Evolutionary conservation across 2,797 vertebrate genomes (phyloP), one percentile per base, ranked within the genome.

Genomic region (Eulemur coronatus): DNA sequence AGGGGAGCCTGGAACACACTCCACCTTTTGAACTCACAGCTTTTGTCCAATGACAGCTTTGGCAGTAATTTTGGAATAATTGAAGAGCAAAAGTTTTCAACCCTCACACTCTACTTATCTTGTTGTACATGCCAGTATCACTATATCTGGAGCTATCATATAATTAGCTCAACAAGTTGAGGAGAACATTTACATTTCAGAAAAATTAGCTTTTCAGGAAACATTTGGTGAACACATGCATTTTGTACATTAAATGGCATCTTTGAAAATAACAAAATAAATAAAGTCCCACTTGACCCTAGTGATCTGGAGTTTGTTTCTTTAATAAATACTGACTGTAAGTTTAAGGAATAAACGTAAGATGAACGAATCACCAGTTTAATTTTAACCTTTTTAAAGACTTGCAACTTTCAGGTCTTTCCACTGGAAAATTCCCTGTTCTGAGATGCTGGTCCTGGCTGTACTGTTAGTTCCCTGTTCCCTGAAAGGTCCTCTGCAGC

Each of bases 351-450:
- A 48, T 41, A 96, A 94, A 92, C 30, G 52, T 85, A 86, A 85
- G 94, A 95, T 84, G 89, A 94, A 69, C 63, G 81, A 88, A 89
- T 84, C 65, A 50, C 33, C 48, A 91, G 73, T 91, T 63, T 92
- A 89, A 87, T 86, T 96, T 81, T 67, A 96, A 96, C 61, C 48
- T 97, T 96, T 96, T 72, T 72, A 94, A 97, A 95, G 48, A 70
- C 24, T 57, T 90, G 41, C 24, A 46, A 79, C 35, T 91, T 96
- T 61, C 17, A 84, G 59, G 43, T 81, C 75, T 63, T 94, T 46
- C 43, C 79, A 48, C 78, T 91, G 55, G 63, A 82, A 96, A 92
- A 86, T 61, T 84, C n/a, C 41, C 75, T 72, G 33, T 89, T 95
- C 80, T 93, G 55, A 79, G 91, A 59, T 14, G 17, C 28, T 55